phyloP scores from a whole-genome alignment of 2,888 invertebrate species.

The Cephus nigrinus region DNA sequence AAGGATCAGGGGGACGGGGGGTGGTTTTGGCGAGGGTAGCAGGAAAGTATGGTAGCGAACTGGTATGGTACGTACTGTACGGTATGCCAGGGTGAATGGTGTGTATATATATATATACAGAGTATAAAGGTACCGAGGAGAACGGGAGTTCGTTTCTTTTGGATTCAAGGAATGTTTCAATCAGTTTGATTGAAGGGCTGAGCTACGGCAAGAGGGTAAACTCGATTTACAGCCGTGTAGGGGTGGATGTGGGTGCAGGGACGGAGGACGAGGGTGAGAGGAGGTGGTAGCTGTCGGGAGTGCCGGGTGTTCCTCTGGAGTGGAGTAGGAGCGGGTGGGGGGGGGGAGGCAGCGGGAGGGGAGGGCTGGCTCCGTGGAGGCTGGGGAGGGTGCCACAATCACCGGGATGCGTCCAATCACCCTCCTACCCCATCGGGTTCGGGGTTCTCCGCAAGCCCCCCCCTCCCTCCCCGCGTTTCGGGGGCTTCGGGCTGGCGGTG shows the following conservation, averaged over 20 bases:
- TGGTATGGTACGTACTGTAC: neutral
- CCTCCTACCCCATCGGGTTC: slow-evolving; percentile 34
- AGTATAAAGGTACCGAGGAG: slow-evolving; percentile 17
- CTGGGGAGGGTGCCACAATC: slow-evolving; percentile 60
- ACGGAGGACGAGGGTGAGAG: slow-evolving; percentile 9
- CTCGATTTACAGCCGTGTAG: slow-evolving; percentile 65
- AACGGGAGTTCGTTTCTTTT: slow-evolving; percentile 63
- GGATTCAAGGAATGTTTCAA: slow-evolving; percentile 67
- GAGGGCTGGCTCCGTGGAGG: slow-evolving; percentile 21
- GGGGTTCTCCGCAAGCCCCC: slow-evolving; percentile 15
- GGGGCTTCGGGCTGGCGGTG: slow-evolving; percentile 22
- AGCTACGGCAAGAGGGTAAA: slow-evolving; percentile 66
- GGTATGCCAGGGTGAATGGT: slow-evolving; percentile 14
- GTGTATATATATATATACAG: slow-evolving; percentile 15
- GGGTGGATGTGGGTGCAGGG: slow-evolving; percentile 33
- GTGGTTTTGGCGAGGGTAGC: neutral
- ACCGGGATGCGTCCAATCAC: slow-evolving; percentile 66
- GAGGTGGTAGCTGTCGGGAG: slow-evolving; percentile 8
- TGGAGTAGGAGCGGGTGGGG: slow-evolving; percentile 22
- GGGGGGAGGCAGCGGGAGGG: slow-evolving; percentile 21
- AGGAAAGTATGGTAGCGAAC: neutral
- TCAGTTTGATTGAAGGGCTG: slow-evolving; percentile 67
- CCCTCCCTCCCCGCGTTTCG: slow-evolving; percentile 39
- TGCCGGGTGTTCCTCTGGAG: slow-evolving; percentile 18
- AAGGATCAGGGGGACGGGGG: slow-evolving; percentile 12